phyloP scores from a whole-genome alignment of 2,888 invertebrate species.

The Pandemis heparana region DNA sequence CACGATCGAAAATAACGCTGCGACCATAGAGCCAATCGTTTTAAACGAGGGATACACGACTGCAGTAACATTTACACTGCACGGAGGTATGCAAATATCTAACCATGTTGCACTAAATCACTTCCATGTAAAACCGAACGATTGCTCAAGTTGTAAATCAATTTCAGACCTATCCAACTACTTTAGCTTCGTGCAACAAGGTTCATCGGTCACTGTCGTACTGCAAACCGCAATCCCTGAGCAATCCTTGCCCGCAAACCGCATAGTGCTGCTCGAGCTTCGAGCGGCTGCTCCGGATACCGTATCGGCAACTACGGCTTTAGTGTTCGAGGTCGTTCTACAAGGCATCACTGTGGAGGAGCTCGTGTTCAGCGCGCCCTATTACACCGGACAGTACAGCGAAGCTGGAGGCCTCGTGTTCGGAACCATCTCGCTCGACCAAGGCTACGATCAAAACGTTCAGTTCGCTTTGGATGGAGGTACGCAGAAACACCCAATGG shows the following conservation, averaged over 20 bases:
- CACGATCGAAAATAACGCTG: conserved; percentile 38
- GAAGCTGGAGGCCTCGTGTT: conserved; percentile 27
- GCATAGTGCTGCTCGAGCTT: conserved; percentile 27
- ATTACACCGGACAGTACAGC: conserved; percentile 33
- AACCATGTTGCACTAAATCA: background rate
- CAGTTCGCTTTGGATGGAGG: conserved; percentile 26
- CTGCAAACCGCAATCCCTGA: conserved; percentile 29
- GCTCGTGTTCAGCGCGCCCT: conserved; percentile 25
- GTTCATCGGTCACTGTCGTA: conserved; percentile 17
- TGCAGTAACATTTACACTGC: conserved; percentile 41
- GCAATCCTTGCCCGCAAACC: conserved; percentile 21
- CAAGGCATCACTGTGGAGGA: background rate
- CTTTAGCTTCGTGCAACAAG: conserved; percentile 15
- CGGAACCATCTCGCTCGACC: conserved; percentile 8
- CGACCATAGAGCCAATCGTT: conserved; percentile 41
- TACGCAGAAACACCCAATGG: background rate
- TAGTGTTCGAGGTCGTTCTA: conserved; percentile 27
- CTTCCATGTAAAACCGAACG: too few species aligned
- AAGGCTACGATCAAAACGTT: conserved; percentile 24
- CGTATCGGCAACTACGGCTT: conserved; percentile 25
- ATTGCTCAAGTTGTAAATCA: background rate
- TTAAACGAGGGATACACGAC: conserved; percentile 45
- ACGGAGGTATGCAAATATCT: conserved; percentile 44
- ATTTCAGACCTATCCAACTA: conserved; percentile 27
- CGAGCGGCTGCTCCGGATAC: conserved; percentile 32